A percentile compares a stretch with the other conserved stretches of the same genome.
Conservation (phyloP, 30 jellyfish, hydroid and myxozoan species). For the Chironex yamaguchii region DNA sequence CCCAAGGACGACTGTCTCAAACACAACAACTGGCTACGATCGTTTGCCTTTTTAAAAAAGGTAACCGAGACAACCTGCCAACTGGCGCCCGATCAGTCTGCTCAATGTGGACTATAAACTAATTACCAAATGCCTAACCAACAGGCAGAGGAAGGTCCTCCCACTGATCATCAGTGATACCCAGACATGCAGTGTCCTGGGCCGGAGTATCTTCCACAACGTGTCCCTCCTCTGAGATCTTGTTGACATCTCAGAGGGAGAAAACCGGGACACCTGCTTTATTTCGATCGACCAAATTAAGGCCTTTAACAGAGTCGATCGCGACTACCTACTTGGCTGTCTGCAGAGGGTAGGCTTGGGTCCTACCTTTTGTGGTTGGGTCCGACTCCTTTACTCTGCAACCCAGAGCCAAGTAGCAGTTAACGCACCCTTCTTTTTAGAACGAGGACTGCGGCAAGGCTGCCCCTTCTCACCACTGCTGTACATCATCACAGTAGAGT, state of each 20-base stretch:
- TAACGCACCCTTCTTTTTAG: not conserved
- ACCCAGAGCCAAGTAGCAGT: not conserved
- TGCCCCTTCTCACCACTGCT: constrained; percentile 51
- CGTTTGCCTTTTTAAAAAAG: constrained; percentile 22
- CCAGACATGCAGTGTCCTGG: constrained; percentile 43
- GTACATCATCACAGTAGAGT: constrained; percentile 6
- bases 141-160: constrained; percentile 16
- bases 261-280: no score
- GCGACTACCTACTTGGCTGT: not conserved
- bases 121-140: constrained; percentile 35
- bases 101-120: constrained; percentile 38
- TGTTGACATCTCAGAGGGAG: constrained; percentile 4
- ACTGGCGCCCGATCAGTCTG: constrained; percentile 68
- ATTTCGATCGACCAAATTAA: no score
- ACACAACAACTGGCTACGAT: no score
- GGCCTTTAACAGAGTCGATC: no score
- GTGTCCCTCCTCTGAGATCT: constrained; percentile 19
- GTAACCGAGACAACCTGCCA: constrained; percentile 5
- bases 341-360: not conserved
- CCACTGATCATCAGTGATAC: constrained; percentile 3
- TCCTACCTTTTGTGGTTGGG: no score
- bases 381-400: no score
- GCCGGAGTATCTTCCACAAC: constrained; percentile 13
- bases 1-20: no score
- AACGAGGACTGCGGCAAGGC: constrained; percentile 44